Percentiles rank a stretch among this genome's conserved stretches.
Conservation (phyloP, 2,113 vertebrate genomes). For the Bos javanicus region DNA sequence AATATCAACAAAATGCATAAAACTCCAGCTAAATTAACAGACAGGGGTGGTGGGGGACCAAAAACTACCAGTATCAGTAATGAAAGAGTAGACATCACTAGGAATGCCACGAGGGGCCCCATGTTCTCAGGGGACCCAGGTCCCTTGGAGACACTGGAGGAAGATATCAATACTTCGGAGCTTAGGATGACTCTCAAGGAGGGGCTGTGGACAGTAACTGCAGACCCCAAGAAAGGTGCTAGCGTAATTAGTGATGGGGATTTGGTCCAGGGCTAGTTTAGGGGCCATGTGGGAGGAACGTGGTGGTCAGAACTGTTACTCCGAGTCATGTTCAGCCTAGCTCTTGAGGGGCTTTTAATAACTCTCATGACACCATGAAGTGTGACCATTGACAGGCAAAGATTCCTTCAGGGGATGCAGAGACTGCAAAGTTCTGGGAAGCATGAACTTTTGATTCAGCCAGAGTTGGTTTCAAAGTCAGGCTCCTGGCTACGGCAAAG, state of each 20-base stretch:
- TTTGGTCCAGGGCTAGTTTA: background rate
- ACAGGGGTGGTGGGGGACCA: background rate
- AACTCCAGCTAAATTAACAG: background rate
- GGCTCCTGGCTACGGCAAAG: background rate
- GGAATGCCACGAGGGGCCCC: background rate
- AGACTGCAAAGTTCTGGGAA: background rate
- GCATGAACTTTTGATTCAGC: background rate
- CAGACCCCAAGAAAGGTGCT: background rate
- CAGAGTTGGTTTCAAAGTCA: background rate
- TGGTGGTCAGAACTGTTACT: background rate
- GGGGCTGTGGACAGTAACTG: background rate
- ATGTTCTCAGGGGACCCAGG: background rate
- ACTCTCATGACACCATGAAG: background rate
- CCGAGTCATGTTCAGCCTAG: background rate
- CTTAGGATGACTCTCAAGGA: background rate
- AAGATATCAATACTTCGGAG: background rate
- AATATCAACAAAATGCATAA: background rate
- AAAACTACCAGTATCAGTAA: background rate
- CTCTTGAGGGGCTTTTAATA: background rate
- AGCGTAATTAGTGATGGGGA: fast-evolving
- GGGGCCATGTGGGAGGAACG: background rate
- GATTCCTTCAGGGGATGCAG: background rate
- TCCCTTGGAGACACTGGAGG: background rate
- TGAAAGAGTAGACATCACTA: background rate
- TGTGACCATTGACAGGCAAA: background rate